Base-by-base conservation (phyloP, 2,888 invertebrate genomes). In the Sipha maydis region DNA sequence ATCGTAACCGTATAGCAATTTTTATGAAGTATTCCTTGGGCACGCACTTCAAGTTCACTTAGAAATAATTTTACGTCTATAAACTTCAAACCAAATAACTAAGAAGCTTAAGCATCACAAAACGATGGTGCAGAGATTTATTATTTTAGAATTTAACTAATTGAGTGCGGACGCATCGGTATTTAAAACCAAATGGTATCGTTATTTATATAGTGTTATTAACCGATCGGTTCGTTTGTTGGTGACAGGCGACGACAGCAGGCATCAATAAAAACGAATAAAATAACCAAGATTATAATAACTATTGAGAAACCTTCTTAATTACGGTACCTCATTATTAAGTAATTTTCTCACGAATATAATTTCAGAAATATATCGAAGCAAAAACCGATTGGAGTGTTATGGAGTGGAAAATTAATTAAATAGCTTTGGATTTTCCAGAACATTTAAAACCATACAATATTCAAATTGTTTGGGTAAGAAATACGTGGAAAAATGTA, bases 361-460 rank as follows among this genome's bases (percentile, higher is more conserved):
- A n/a, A n/a, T 69, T 71, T 28, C 28, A 17, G 28, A 71, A 71
- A 71, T 28, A 28, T 31, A 69, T 14, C 28, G 28, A 17, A 71
- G 31, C 71, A n/a, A n/a, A n/a, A 48, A 48, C 77, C 48, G 9
- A 48, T 78, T 25, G 31, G 34, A 21, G 83, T 54, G 41, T 73
- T 34, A 83, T 54, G 71, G 71, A 69, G 71, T 25, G 71, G 83
- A 83, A 83, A 73, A 71, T 83, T 73, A 83, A 83, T 83, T 73
- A 73, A 83, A 73, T 56, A 14, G 79, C 19, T 79, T 21, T 61
- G 31, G 31, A 79, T 79, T 56, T 79, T 61, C 14, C 34, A 8
- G 8, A 56, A 79, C 56, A 56, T 79, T 79, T 79, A 56, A n/a
- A 79, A 54, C 34, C 56, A 56, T 79, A 7, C 14, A 61, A 61